Percentiles rank a stretch among this genome's conserved stretches.
These are phyloP conservation scores for Andrena dorsata DNA, from an alignment of 2,888 invertebrate species.

Conservation along the genomic window DNA sequence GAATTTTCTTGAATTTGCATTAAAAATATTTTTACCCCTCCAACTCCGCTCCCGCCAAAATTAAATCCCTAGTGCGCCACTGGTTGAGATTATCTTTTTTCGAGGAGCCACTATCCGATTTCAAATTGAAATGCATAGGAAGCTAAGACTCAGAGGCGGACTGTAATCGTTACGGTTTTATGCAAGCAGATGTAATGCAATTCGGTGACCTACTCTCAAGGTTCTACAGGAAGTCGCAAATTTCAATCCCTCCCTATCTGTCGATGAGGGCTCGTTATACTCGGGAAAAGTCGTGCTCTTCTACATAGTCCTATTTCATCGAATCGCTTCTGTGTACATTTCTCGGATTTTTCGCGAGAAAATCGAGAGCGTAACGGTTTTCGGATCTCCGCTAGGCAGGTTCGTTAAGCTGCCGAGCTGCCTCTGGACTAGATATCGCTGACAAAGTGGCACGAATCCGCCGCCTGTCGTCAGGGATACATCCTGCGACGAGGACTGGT, in stretches of 20 bases:
- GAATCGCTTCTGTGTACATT: background rate
- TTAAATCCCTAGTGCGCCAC: background rate
- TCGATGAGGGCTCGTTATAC: background rate
- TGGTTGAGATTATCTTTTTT: background rate
- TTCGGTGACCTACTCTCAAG: constrained; percentile 42
- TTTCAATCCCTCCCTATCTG: constrained; percentile 24
- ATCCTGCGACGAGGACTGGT: constrained; percentile 17
- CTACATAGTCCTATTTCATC: background rate
- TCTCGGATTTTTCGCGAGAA: background rate
- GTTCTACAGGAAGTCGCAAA: constrained; percentile 46
- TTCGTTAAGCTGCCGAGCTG: constrained; percentile 8
- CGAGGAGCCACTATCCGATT: background rate
- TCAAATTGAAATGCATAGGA: constrained; percentile 18
- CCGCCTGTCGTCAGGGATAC: constrained; percentile 10
- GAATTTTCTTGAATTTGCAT: too few relatives aligned
- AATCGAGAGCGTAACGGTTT: constrained; percentile 39
- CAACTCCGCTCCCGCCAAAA: too few relatives aligned
- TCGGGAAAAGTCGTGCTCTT: background rate
- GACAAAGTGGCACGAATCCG: constrained; percentile 36
- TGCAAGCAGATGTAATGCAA: constrained; percentile 34
- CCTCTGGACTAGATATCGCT: constrained; percentile 30
- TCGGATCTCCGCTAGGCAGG: constrained; percentile 18
- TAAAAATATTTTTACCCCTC: too few relatives aligned
- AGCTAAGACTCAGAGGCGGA: constrained; percentile 8
- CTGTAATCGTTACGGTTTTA: constrained; percentile 6